Percentiles rank a stretch among this genome's conserved stretches.
Conservation (phyloP, 2,888 invertebrate genomes). For the Mythimna loreyi region DNA sequence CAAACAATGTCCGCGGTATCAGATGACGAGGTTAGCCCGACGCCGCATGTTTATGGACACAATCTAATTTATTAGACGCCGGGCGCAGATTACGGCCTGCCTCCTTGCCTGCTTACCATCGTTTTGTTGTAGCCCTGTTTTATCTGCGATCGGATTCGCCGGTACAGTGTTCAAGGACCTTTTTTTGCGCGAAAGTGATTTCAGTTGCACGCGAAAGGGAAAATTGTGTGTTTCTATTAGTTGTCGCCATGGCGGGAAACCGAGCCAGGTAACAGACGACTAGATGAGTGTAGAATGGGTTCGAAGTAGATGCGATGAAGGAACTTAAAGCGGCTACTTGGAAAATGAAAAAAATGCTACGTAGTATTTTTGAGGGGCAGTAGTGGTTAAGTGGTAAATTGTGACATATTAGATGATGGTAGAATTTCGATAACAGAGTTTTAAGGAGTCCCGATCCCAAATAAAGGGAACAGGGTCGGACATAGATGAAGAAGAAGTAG, state of each 20-base stretch:
- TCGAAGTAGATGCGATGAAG: neutral
- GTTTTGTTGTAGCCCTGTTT: conserved; percentile 66
- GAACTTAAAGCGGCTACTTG: neutral
- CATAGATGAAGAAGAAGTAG: no score
- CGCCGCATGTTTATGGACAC: conserved; percentile 82
- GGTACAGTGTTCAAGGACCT: conserved; percentile 51
- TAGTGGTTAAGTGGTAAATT: no score
- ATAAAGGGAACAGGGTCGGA: no score
- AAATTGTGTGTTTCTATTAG: conserved; percentile 59
- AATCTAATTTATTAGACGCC: conserved; percentile 84
- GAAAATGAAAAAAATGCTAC: neutral
- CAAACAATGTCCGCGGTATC: conserved; percentile 80
- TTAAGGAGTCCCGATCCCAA: no score
- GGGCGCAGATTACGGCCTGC: conserved; percentile 71
- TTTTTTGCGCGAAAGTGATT: conserved; percentile 59
- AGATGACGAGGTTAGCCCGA: conserved; percentile 80
- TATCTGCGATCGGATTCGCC: conserved; percentile 61
- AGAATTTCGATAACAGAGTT: no score
- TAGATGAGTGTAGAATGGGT: conserved; percentile 7
- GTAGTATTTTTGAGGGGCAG: no score
- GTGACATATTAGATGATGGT: no score
- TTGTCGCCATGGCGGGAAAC: conserved; percentile 33
- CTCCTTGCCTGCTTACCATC: conserved; percentile 67
- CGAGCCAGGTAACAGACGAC: conserved; percentile 3
- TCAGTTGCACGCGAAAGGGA: conserved; percentile 62